Evolutionary conservation across 2,797 vertebrate genomes (phyloP).

Genomic region (Morus bassanus): DNA sequence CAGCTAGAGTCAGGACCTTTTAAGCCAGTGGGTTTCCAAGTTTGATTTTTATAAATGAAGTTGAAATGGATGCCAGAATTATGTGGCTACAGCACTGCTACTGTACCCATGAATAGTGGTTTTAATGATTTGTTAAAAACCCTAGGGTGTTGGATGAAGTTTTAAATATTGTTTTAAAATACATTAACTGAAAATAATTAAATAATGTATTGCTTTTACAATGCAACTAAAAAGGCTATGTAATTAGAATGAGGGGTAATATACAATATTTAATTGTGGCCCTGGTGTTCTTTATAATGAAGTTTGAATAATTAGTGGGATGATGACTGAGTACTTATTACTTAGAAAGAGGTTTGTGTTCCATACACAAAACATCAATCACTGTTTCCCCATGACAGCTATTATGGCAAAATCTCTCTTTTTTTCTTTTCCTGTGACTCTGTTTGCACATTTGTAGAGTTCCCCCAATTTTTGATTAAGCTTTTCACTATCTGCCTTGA

Average conservation of each 20-base stretch:
- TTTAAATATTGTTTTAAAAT: constrained; percentile 51
- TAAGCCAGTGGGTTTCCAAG: constrained; percentile 2
- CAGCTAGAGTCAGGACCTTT: constrained; percentile 1
- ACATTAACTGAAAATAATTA: constrained; percentile 54
- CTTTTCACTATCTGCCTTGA: not conserved
- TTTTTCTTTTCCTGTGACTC: constrained; percentile 24
- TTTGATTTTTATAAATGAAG: not conserved
- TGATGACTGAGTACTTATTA: constrained; percentile 53
- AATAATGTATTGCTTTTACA: constrained; percentile 28
- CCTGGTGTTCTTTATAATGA: constrained; percentile 38
- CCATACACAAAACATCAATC: constrained; percentile 55
- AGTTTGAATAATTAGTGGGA: constrained; percentile 52
- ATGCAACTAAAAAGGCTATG: not conserved
- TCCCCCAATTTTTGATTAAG: not conserved
- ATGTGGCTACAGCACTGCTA: not conserved
- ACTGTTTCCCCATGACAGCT: constrained; percentile 39
- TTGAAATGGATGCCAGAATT: not conserved
- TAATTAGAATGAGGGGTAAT: constrained; percentile 36
- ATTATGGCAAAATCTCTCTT: constrained; percentile 5
- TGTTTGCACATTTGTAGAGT: not conserved
- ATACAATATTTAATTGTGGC: constrained; percentile 36
- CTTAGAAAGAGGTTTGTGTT: constrained; percentile 57
- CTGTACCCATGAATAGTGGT: not conserved
- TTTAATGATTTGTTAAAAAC: constrained; percentile 17
- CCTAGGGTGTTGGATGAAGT: not conserved